Evolutionary conservation across 2,797 vertebrate species (phyloP).

Genomic region (Alectoris magna): DNA sequence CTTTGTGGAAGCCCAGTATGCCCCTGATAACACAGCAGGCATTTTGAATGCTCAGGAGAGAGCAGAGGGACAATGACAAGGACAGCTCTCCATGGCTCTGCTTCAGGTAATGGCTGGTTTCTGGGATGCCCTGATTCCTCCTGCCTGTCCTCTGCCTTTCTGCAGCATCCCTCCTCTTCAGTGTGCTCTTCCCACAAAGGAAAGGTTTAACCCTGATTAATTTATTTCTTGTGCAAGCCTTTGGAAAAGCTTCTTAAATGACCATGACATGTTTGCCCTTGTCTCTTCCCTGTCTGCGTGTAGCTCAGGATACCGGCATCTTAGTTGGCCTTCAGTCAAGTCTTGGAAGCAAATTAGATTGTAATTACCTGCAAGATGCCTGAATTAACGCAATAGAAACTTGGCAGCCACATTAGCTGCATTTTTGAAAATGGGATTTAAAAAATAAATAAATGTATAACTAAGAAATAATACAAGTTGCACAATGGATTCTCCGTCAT

Average conservation of each 20-base stretch:
- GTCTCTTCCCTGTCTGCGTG: neutral
- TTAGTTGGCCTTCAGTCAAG: neutral
- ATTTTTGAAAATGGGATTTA: neutral
- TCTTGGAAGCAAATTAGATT: neutral
- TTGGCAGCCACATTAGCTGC: neutral
- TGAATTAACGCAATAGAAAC: neutral
- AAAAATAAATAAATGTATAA: neutral
- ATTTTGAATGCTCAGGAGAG: neutral
- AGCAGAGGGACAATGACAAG: rapidly evolving
- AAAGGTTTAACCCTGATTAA: neutral
- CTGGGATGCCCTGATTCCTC: neutral
- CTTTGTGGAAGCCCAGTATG: rapidly evolving
- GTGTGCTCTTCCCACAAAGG: neutral
- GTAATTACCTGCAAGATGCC: neutral
- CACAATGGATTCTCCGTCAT: neutral
- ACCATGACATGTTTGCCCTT: neutral
- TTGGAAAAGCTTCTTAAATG: neutral
- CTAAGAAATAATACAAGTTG: neutral
- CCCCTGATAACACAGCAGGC: rapidly evolving
- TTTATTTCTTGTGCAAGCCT: neutral
- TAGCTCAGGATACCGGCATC: neutral
- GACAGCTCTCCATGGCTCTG: neutral
- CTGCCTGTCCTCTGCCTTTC: neutral
- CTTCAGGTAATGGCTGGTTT: neutral
- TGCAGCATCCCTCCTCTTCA: neutral